A percentile compares a stretch with the other conserved stretches of the same genome.
Evolutionary conservation across 2,888 invertebrate genomes (phyloP).

Genomic region (Rapana venosa): DNA sequence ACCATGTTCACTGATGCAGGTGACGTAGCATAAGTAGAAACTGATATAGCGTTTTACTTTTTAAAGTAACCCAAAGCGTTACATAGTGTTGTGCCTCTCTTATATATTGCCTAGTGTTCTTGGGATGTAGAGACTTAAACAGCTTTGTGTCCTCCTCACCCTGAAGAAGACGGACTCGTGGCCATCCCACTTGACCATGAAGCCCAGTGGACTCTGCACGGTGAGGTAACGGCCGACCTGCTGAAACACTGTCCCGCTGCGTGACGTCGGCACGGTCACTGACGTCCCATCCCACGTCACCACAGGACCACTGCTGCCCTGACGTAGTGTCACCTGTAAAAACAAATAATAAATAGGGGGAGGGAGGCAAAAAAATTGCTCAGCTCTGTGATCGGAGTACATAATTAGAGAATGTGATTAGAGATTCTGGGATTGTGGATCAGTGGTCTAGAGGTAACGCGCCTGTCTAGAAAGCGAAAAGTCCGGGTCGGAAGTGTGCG

Average conservation of each 20-base stretch:
- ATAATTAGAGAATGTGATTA: too few relatives aligned
- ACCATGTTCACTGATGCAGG: too few relatives aligned
- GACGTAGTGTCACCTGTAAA: slow-evolving; percentile 45
- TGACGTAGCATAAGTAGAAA: too few relatives aligned
- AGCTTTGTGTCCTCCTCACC: slow-evolving; percentile 25
- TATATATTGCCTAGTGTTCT: too few relatives aligned
- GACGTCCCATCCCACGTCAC: slow-evolving; percentile 60
- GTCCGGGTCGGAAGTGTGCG: too few relatives aligned
- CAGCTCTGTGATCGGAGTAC: too few relatives aligned
- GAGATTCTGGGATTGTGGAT: too few relatives aligned
- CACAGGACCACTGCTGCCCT: slow-evolving; percentile 56
- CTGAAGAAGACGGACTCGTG: slow-evolving; percentile 74
- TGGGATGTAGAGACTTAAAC: background rate
- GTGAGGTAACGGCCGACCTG: slow-evolving; percentile 86
- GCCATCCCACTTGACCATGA: slow-evolving; percentile 88
- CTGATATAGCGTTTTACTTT: too few relatives aligned
- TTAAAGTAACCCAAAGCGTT: background rate
- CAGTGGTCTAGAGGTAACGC: too few relatives aligned
- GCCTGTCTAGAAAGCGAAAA: too few relatives aligned
- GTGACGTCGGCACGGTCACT: slow-evolving; percentile 59
- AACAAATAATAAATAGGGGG: background rate
- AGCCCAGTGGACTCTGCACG: slow-evolving; percentile 83
- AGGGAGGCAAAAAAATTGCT: too few relatives aligned
- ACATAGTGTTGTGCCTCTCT: too few relatives aligned
- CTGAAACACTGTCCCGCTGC: slow-evolving; percentile 85